Percentiles rank a stretch among this genome's conserved stretches.
Evolutionary conservation across 2,797 vertebrate genomes (phyloP).

Genomic region (Valencia hispanica): DNA sequence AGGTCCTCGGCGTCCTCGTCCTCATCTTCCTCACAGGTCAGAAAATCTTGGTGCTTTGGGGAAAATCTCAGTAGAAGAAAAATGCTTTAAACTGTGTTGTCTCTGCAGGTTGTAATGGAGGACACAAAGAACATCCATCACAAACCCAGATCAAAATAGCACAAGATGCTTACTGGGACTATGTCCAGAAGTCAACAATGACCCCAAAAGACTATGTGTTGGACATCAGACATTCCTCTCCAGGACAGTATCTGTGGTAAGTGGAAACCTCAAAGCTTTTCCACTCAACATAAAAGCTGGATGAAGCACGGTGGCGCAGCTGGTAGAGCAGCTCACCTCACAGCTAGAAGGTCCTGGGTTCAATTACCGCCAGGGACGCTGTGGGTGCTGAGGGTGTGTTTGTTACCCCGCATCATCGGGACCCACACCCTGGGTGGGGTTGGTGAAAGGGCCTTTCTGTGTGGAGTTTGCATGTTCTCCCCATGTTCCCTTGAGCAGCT

Average conservation of each 20-base stretch:
- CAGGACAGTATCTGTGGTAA: slow-evolving; percentile 80
- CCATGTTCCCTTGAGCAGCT: too few relatives aligned
- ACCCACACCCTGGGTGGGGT: too few relatives aligned
- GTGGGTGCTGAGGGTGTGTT: too few relatives aligned
- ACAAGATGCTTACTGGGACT: slow-evolving; percentile 81
- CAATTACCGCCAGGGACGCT: too few relatives aligned
- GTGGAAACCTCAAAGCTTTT: slow-evolving; percentile 25
- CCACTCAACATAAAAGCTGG: not conserved
- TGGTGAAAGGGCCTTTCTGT: too few relatives aligned
- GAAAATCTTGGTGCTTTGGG: not conserved
- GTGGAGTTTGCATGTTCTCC: too few relatives aligned
- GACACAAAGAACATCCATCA: slow-evolving; percentile 17
- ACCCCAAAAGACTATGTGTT: slow-evolving; percentile 65
- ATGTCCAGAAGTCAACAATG: slow-evolving; percentile 67
- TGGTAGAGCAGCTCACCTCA: too few relatives aligned
- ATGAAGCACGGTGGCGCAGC: too few relatives aligned
- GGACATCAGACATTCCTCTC: slow-evolving; percentile 69
- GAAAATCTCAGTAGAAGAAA: not conserved
- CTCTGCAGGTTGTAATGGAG: slow-evolving; percentile 68
- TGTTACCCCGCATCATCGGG: too few relatives aligned
- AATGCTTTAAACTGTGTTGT: not conserved
- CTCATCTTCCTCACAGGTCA: slow-evolving; percentile 72
- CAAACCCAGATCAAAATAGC: slow-evolving; percentile 67
- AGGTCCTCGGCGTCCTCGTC: slow-evolving; percentile 65
- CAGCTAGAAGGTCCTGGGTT: too few relatives aligned